Evolutionary conservation across 2,113 vertebrate genomes (phyloP), one percentile per base, ranked within the genome.

Genomic region (Brachypteracias leptosomus): DNA sequence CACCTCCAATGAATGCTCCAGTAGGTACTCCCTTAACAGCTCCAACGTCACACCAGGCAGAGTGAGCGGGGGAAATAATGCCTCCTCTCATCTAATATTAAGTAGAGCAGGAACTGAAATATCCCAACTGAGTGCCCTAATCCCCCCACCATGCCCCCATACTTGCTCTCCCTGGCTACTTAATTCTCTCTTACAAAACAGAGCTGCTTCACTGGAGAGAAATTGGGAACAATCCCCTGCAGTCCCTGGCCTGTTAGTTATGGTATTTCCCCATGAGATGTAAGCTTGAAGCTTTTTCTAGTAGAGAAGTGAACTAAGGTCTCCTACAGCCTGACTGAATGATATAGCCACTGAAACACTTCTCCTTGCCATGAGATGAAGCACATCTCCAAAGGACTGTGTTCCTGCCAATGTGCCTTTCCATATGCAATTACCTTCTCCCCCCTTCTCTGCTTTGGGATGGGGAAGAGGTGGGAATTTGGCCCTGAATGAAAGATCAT

Each of bases 401-500:
- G 59, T 65, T 94, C 79, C 83, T 96, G 92, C 83, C 95, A 96
- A 92, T 75, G 73, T 90, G 88, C 59, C 52, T 84, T 94, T 96
- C 88, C 65, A 4, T 68, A 15, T 65, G 93, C 93, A 91, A 96
- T 94, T 93, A 86, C 95, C 88, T 96, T 93, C 76, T 94, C 83
- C 49, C 42, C 62, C 55, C 49, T 90, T 33, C 58, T 96, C 90
- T 89, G 94, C 77, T 93, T 85, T 93, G 95, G 93, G 90, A 92
- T 78, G 49, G 83, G 70, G 61, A 95, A 96, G 93, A 96, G 83
- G 88, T 94, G 95, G 92, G 93, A 94, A 92, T 92, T 96, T 95
- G 90, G 96, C 96, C 96, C 92, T 96, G 86, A 93, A 96, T 95
- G 90, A 95, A 96, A 95, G 96, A 95, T 93, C 93, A 93, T 92